A percentile compares a stretch with the other conserved stretches of the same genome.
Evolutionary conservation across 2,888 invertebrate genomes (phyloP).

Genomic region (Ethmia dodecea): DNA sequence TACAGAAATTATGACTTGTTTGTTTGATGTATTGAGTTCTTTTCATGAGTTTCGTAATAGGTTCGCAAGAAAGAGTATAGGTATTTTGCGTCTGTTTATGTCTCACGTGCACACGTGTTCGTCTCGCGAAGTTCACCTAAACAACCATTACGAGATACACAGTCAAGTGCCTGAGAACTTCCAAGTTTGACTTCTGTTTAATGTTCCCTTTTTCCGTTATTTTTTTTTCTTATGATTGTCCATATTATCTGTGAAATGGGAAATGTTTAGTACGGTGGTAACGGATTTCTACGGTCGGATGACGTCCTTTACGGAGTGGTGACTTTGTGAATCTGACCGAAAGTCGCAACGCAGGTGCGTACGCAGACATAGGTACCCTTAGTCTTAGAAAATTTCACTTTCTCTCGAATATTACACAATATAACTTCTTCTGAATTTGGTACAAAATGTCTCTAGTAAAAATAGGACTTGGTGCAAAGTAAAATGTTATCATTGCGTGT

Average conservation of each 20-base stretch:
- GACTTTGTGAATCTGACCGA: constrained; percentile 34
- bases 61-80: constrained; percentile 24
- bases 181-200: constrained; percentile 9
- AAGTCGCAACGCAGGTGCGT: constrained; percentile 50
- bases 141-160: constrained; percentile 20
- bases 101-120: constrained; percentile 33
- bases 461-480: too few relatives aligned
- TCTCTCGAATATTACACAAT: too few relatives aligned
- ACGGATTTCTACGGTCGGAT: constrained; percentile 65
- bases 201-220: background rate
- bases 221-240: background rate
- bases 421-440: too few relatives aligned
- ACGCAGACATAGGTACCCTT: background rate
- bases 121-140: constrained; percentile 17
- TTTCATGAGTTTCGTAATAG: constrained; percentile 12
- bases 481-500: constrained; percentile 21
- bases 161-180: constrained; percentile 20
- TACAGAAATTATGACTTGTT: constrained; percentile 2
- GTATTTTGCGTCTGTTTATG: constrained; percentile 44
- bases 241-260: constrained; percentile 1
- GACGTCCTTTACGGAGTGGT: constrained; percentile 50
- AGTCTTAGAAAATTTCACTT: too few relatives aligned
- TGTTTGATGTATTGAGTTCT: constrained; percentile 12
- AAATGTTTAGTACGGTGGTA: constrained; percentile 25
- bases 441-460: too few relatives aligned